These are phyloP conservation scores for Nibea coibor DNA, from an alignment of 2,113 vertebrate genomes.

Conservation along the genomic window DNA sequence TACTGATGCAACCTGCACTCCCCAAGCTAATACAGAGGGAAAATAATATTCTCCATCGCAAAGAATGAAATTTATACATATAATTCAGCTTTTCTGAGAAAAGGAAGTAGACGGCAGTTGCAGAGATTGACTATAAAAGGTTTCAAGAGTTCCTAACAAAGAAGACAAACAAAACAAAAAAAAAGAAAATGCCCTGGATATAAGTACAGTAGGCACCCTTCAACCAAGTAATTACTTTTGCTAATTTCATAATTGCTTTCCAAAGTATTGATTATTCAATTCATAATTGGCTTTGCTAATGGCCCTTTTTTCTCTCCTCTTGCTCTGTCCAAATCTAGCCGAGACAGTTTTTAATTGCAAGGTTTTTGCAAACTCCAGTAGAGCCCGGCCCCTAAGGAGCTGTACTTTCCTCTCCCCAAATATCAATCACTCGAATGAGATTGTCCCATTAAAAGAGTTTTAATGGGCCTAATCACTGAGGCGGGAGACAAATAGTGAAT, in stretches of 20 bases:
- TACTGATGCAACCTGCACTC: constrained; percentile 33
- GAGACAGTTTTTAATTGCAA: constrained; percentile 72
- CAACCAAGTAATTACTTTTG: constrained; percentile 55
- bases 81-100: not conserved
- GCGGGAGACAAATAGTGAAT: constrained; percentile 76
- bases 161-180: not conserved
- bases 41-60: constrained; percentile 2
- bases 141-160: constrained; percentile 5
- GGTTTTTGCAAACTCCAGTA: constrained; percentile 53
- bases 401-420: constrained; percentile 68
- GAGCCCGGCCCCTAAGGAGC: constrained; percentile 67
- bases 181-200: not conserved
- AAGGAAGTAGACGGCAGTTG: not conserved
- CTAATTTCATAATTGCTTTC: constrained; percentile 61
- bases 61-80: not conserved
- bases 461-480: constrained; percentile 83
- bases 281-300: constrained; percentile 60
- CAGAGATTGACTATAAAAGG: not conserved
- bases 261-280: constrained; percentile 59
- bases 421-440: constrained; percentile 83
- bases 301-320: constrained; percentile 12
- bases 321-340: constrained; percentile 41
- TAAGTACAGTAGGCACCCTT: constrained; percentile 15
- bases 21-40: not conserved
- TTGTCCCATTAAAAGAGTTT: constrained; percentile 81